Percentiles rank a stretch among this genome's conserved stretches.
Conservation (phyloP, 2,888 invertebrate genomes). For the Tenthredo amoena region DNA sequence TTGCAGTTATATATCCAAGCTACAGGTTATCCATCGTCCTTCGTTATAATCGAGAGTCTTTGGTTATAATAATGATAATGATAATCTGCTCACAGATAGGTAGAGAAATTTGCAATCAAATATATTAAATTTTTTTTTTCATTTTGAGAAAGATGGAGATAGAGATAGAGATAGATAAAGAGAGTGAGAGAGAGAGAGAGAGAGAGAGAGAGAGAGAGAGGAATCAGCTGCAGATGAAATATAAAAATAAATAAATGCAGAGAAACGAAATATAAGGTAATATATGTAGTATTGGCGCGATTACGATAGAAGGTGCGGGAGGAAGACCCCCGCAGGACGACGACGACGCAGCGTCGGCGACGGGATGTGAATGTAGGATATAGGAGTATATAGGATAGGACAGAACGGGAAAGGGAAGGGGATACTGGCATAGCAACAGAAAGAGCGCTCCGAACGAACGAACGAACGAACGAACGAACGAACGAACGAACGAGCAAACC, state of each 20-base stretch:
- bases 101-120: neutral
- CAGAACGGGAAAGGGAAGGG: conserved; percentile 58
- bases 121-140: neutral
- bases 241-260: neutral
- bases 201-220: neutral
- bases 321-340: conserved; percentile 51
- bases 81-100: neutral
- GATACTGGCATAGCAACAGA: conserved; percentile 77
- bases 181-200: neutral
- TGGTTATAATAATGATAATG: neutral
- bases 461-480: conserved; percentile 72
- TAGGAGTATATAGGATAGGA: conserved; percentile 42
- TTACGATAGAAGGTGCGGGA: conserved; percentile 55
- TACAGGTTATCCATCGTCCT: conserved; percentile 1
- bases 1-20: neutral
- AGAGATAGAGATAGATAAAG: neutral
- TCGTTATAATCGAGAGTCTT: conserved; percentile 2
- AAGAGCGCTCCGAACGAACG: conserved; percentile 70
- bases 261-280: neutral
- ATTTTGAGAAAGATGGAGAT: neutral
- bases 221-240: neutral
- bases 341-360: conserved; percentile 57
- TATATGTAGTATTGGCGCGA: neutral
- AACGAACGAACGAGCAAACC: conserved; percentile 61
- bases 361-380: conserved; percentile 53